Base-by-base conservation (phyloP, 2,113 vertebrate species). In the Oreochromis tanganicae region DNA sequence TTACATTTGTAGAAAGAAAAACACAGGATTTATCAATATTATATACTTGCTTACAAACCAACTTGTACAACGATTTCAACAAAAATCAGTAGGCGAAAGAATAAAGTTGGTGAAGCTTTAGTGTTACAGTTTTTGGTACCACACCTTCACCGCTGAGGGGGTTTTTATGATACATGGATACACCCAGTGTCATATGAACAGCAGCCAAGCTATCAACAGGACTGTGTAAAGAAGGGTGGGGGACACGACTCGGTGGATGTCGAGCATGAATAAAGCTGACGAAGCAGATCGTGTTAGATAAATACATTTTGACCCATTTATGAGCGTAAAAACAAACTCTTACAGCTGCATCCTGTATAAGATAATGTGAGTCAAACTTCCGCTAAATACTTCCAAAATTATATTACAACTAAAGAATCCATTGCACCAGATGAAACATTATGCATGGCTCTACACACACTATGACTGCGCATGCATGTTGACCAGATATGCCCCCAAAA, bases 171-270 rank as follows among this genome's bases (percentile, higher is more conserved):
- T 84, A 34, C 32, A 80, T 19, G 86, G 87, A 91, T 80, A 92
- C 84, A 24, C 88, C 84, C 91, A 85, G 88, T 83, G 56, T 82
- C 84, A 93, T 91, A 75, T 87, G 91, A 86, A 88, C 78, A 87
- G 83, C 81, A 89, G 88, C 87, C 89, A 91, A 84, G 66, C n/a
- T 85, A 88, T 94, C 89, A 93, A 91, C 92, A 85, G 21, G 56
- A 61, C 85, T 80, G 54, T 90, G 92, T 84, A 21, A 43, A 27
- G 63, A 66, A 56, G 46, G 82, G 68, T 3, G 81, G 41, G 52
- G 68, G 3, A 68, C 57, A 79, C 4, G 14, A 59, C 7, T 16
- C 41, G 36, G 83, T 66, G 66, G 54, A 83, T 80, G 55, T 12
- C 3, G 54, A 82, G 83, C 19, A 66, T 54, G 82, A 91, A 87